Base-by-base conservation (phyloP, 2,797 vertebrate species). In the Melanotaenia nigrans region DNA sequence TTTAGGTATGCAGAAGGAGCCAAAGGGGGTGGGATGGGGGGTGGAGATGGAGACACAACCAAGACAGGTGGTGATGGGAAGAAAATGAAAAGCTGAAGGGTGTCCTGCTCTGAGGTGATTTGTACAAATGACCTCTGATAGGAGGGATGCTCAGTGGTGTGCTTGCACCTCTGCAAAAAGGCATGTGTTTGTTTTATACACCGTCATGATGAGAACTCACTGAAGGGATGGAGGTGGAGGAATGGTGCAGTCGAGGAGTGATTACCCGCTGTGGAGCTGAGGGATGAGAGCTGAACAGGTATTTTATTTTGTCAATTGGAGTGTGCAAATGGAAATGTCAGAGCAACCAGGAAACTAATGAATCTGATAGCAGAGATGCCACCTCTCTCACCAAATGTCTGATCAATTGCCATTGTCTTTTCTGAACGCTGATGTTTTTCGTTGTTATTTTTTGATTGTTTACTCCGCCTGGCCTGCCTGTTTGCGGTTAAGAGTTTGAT, bases 241-340 rank as follows among this genome's bases (percentile, higher is more conserved):
- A 65, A 71, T 74, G 83, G 65, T 58, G 77, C 82, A 61, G 77
- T 36, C 72, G 82, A 87, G 87, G 91, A 89, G 78, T 90, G 93
- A 93, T 94, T 94, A 92, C 88, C 68, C 38, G 3, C 77, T 9
- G 32, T 65, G 57, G 81, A 75, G 77, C 90, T 87, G 82, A 88
- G 77, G 82, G 82, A 90, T 89, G 89, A 86, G 87, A 93, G 85
- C 69, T 33, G 67, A 90, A 89, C 84, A 77, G 85, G 75, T 92
- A 91, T 94, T 95, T 94, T 92, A 93, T 93, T 94, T 93, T 92
- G 90, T 93, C 94, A 94, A 92, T 91, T 93, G 92, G 91, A 92
- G 87, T 92, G 91, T 92, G 90, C 92, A 94, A 95, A 95, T 94
- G 92, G 92, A 95, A 94, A 95, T 92, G 92, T 93, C 93, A 93